Percentiles rank a stretch among this genome's conserved stretches.
These are phyloP conservation scores for Therioaphis trifolii DNA, from an alignment of 2,888 invertebrate species.

Conservation along the genomic window DNA sequence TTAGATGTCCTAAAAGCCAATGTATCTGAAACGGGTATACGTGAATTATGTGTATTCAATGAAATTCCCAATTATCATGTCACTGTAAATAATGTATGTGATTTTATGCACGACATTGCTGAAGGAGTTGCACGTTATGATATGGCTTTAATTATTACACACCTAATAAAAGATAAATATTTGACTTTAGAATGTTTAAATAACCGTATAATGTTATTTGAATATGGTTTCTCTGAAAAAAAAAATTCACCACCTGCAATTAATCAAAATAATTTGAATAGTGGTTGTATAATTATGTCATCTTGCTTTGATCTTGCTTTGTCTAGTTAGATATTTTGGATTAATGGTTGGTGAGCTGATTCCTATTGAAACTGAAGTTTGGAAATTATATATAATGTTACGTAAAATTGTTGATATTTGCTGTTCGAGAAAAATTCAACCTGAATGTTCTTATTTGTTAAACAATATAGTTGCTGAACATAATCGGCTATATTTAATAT, in stretches of 20 bases:
- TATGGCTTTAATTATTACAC: too few species aligned
- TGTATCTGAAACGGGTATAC: not conserved
- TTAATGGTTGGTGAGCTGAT: not conserved
- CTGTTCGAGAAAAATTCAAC: not conserved
- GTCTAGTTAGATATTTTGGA: not conserved
- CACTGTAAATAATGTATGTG: too few species aligned
- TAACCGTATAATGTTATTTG: not conserved
- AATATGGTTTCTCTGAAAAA: not conserved
- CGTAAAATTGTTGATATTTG: not conserved
- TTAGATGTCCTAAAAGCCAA: not conserved
- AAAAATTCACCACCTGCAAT: not conserved
- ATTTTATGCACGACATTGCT: too few species aligned
- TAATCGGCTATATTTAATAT: not conserved
- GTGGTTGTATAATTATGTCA: constrained; percentile 4
- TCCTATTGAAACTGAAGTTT: not conserved
- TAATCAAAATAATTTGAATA: not conserved
- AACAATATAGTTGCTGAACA: not conserved
- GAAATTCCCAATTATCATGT: too few species aligned
- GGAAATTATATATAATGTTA: not conserved
- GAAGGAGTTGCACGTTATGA: too few species aligned
- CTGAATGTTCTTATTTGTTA: not conserved
- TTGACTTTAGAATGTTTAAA: too few species aligned
- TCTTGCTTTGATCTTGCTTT: not conserved
- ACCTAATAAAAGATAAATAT: too few species aligned
- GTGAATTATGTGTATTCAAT: not conserved